Conservation (phyloP, 2,888 invertebrate genomes). For the Pelosia muscerda region DNA sequence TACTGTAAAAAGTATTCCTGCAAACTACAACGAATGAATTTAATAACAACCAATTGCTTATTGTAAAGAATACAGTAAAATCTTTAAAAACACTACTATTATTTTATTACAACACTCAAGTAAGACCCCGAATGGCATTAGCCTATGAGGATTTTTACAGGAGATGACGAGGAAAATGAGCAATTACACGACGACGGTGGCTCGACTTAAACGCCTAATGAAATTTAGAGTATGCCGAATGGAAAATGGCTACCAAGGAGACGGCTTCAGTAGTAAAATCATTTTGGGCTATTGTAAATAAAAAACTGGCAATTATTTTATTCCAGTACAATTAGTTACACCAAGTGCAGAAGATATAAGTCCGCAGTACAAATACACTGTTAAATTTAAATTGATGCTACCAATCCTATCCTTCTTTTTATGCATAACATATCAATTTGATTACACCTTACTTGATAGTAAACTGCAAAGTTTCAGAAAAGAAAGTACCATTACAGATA, state of each 20-base stretch:
- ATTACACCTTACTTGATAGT: no score
- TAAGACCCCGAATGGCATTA: constrained; percentile 55
- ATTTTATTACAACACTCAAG: constrained; percentile 35
- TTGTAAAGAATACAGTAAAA: constrained; percentile 2
- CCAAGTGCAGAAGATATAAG: no score
- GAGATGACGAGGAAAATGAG: constrained; percentile 82
- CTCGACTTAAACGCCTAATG: constrained; percentile 83
- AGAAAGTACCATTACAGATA: no score
- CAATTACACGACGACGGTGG: constrained; percentile 82
- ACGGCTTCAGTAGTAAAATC: constrained; percentile 28
- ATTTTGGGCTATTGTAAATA: constrained; percentile 2
- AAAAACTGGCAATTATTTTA: background rate
- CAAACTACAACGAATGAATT: background rate
- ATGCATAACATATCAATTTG: no score
- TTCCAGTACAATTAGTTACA: no score
- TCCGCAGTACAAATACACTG: no score
- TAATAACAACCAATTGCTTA: background rate
- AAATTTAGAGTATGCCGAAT: constrained; percentile 84
- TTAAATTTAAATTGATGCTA: no score
- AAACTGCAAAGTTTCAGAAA: no score
- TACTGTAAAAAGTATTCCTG: background rate
- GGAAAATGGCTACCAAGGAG: constrained; percentile 63
- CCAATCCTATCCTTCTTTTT: no score
- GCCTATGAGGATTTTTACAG: constrained; percentile 66
- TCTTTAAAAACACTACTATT: constrained; percentile 22